Base-by-base conservation (phyloP, 2,888 invertebrate genomes). In the Drymonia ruficornis region DNA sequence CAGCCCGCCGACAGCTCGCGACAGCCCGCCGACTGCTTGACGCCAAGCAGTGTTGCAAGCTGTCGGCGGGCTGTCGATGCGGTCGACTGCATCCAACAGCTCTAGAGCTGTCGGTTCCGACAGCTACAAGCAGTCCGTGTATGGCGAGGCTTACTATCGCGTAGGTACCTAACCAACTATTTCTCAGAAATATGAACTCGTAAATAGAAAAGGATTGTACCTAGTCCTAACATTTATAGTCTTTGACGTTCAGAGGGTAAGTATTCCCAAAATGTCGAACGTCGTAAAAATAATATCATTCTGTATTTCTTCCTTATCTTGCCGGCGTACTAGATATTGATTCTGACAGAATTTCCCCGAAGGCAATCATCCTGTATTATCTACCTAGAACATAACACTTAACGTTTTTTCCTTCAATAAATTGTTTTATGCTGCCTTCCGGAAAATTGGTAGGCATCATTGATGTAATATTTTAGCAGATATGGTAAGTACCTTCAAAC, bases 201-300 rank as follows among this genome's bases (percentile, higher is more conserved):
- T 19, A 18, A 42, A 42, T 18, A 40, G 19, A 18, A 42, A 42
- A 19, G 42, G 18, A 12, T 18, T 42, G 9, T 36, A 36, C n/a
- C n/a, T 36, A n/a, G 13, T 40, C 16, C 40, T 16, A 11, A 16
- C 4, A 40, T 40, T 40, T 40, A 40, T 40, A 55, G 19, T 70
- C 68, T 69, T 62, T 70, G 70, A 56, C 55, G 59, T 48, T 59
- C 48, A 49, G 55, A 55, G 51, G 45, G n/a, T n/a, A n/a, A n/a
- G 63, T 66, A 69, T 71, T 72, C 72, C 68, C 69, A 63, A 61
- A 66, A 67, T 72, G 65, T 67, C 54, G 61, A 63, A 58, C 59
- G 67, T 69, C 74, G 74, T 74, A 72, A 74, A 72, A 61, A 67
- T 69, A 72, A 74, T 74, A 72, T 61, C 55, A 72, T 70, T 67